Evolutionary conservation across 2,113 vertebrate genomes (phyloP).

Genomic region (Micromys minutus): DNA sequence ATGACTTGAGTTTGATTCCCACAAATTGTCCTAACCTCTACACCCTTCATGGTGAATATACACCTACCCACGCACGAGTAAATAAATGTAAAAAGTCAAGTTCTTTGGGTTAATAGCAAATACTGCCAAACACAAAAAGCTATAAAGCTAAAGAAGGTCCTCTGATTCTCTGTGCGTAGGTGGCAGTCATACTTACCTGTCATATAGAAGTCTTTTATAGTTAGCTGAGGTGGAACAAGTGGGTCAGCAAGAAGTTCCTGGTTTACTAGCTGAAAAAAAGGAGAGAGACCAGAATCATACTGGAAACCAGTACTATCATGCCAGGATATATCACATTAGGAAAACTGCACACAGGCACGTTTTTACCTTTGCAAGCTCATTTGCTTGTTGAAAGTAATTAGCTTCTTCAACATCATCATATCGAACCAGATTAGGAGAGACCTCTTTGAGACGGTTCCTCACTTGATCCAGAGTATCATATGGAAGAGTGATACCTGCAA

Average conservation of each 20-base stretch:
- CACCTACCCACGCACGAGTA: background rate
- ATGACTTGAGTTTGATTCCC: background rate
- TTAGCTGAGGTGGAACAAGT: constrained; percentile 94
- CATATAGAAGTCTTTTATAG: constrained; percentile 99
- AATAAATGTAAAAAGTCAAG: background rate
- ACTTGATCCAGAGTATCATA: constrained; percentile 93
- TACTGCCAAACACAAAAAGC: background rate
- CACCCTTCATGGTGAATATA: background rate
- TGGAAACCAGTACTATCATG: background rate
- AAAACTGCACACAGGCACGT: background rate
- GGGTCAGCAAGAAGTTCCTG: constrained; percentile 93
- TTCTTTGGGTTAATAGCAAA: background rate
- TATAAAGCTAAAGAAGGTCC: background rate
- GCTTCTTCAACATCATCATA: constrained; percentile 96
- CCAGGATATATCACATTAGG: background rate
- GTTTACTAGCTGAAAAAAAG: constrained; percentile 88
- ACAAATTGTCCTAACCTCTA: background rate
- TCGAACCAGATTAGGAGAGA: constrained; percentile 95
- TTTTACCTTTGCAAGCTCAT: constrained; percentile 93
- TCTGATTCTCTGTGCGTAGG: background rate
- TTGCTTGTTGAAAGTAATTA: constrained; percentile 97
- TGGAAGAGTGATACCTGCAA: constrained; percentile 93
- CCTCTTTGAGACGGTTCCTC: constrained; percentile 91
- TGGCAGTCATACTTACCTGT: constrained; percentile 88
- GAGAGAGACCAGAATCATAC: constrained; percentile 11